Evolutionary conservation across 2,797 vertebrate species (phyloP), one percentile per base, ranked within the genome.

Genomic region (Acipenser oxyrinchus): DNA sequence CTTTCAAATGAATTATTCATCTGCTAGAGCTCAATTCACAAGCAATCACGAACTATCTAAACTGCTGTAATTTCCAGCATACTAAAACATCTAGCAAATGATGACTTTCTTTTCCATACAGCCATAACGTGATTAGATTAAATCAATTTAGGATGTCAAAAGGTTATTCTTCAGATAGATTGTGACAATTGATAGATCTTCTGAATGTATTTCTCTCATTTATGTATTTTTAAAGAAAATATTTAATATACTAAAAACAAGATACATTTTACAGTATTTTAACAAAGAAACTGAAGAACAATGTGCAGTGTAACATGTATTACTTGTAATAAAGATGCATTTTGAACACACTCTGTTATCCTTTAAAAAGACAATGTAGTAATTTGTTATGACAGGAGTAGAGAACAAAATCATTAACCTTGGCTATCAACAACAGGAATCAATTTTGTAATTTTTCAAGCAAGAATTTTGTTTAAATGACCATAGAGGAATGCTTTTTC

Each of bases 1-100:
- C 72, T 72, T 68, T 65, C 73, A 72, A 77, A 79, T 81, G 77
- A 78, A 79, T 80, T 81, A 79, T 73, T 76, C 74, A 79, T 79
- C 74, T 77, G 75, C 58, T 13, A 10, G 72, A 66, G 63, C 69
- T 69, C 71, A 76, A 75, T 48, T 58, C 70, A 69, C 73, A 72
- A 74, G 72, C 72, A 13, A 58, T 51, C n/a, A 12, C 8, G 48
- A 58, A 58, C 50, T 8, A 51, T 62, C 37, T 49, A n/a, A 52
- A 58, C 2, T 48, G 10, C 23, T 8, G 55, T 12, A 66, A 37
- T 37, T 11, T 23, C 8, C 51, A 48, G 51, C 23, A n/a, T 52
- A 63, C 63, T 48, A 50, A 64, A 66, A 7, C n/a, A 6, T 60
- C 1, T 49, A 62, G 63, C 51, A 18, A 52, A 58, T 66, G 10